A percentile compares a stretch with the other conserved stretches of the same genome.
Evolutionary conservation across 2,113 vertebrate species (phyloP).

Genomic region (Leiothrix lutea): DNA sequence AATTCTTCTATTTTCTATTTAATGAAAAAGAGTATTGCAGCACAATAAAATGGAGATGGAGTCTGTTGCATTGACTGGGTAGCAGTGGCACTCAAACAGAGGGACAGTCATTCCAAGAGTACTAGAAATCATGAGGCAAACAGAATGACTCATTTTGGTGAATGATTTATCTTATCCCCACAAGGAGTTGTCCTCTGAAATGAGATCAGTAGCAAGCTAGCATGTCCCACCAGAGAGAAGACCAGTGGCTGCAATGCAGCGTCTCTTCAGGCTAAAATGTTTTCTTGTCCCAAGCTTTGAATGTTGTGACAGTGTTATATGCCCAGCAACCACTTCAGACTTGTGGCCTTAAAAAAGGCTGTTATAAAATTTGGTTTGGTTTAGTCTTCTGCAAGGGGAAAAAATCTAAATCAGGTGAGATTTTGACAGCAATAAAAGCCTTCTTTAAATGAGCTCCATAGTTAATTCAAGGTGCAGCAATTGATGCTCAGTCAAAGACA

Average conservation of each 20-base stretch:
- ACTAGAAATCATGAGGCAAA: not conserved
- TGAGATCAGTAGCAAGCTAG: not conserved
- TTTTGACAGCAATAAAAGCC: not conserved
- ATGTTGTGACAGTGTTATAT: not conserved
- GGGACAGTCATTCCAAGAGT: not conserved
- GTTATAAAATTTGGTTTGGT: not conserved
- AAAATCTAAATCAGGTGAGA: not conserved
- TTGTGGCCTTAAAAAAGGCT: not conserved
- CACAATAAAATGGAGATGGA: not conserved
- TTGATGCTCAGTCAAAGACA: not conserved
- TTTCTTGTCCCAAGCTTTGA: not conserved
- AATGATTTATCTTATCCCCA: not conserved
- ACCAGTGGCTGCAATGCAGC: not conserved
- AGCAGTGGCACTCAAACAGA: not conserved
- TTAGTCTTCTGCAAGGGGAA: not conserved
- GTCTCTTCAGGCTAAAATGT: not conserved
- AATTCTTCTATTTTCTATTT: not conserved
- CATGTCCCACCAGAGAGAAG: not conserved
- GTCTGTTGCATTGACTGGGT: not conserved
- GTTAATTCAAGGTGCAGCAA: not conserved
- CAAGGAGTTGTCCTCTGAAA: not conserved
- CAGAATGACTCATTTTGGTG: not conserved
- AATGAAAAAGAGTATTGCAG: not conserved
- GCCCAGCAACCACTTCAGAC: not conserved
- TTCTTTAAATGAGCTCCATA: not conserved